These are phyloP conservation scores for Urocolius indicus DNA, from an alignment of 2,113 vertebrate genomes.

Conservation along the genomic window DNA sequence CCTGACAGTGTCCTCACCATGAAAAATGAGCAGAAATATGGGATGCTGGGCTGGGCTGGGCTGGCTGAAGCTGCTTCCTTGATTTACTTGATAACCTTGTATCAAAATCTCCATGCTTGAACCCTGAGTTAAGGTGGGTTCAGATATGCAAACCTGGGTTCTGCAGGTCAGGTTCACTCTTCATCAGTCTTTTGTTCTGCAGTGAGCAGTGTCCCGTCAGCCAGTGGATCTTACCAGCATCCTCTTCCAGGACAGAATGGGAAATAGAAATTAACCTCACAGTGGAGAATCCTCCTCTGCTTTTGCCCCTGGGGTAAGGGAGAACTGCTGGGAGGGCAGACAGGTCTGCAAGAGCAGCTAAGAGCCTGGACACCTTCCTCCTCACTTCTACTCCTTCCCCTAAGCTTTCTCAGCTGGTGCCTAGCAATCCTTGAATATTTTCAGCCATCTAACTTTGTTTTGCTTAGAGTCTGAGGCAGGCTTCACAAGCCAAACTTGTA, in stretches of 20 bases:
- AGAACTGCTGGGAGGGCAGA: background rate
- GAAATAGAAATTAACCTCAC: rapidly evolving
- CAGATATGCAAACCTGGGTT: background rate
- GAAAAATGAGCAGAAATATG: background rate
- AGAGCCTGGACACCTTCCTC: background rate
- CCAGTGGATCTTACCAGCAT: background rate
- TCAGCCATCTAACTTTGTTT: background rate
- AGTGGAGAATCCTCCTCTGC: background rate
- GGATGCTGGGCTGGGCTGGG: background rate
- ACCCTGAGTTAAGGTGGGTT: background rate
- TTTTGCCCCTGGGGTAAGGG: background rate
- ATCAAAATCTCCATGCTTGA: background rate
- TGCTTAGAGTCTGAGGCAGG: background rate
- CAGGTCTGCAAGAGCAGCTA: background rate
- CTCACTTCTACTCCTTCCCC: background rate
- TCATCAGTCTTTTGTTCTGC: background rate
- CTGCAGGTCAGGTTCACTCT: background rate
- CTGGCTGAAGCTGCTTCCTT: background rate
- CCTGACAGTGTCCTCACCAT: background rate
- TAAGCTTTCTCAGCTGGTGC: rapidly evolving
- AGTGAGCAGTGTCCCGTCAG: background rate
- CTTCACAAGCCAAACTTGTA: background rate
- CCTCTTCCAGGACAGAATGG: background rate
- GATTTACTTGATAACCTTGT: background rate
- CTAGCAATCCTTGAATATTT: background rate